Percentiles rank a stretch among this genome's conserved stretches.
Conservation (phyloP, 2,888 invertebrate species). For the Tetranychus truncatus region DNA sequence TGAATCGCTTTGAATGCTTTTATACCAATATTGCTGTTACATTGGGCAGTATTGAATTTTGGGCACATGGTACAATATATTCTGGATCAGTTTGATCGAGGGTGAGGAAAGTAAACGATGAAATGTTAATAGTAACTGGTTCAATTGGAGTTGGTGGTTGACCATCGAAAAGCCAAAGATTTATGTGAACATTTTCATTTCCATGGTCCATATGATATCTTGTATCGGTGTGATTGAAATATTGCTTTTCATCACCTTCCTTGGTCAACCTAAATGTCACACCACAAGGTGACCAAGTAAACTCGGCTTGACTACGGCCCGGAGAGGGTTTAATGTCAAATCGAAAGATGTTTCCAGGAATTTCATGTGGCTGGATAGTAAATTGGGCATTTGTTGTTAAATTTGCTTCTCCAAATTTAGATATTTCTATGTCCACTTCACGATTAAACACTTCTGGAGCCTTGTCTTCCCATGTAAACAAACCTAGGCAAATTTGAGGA, state of each 20-base stretch:
- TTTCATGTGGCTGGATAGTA: neutral
- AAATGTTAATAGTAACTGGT: neutral
- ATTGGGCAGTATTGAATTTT: too few species aligned
- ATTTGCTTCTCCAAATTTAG: neutral
- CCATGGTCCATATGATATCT: neutral
- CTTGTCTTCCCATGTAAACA: neutral
- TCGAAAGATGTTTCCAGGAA: neutral
- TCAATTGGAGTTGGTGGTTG: neutral
- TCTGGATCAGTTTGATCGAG: too few species aligned
- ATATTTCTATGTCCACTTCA: conserved; percentile 3
- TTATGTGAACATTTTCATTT: neutral
- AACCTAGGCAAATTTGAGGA: neutral
- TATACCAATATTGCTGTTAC: too few species aligned
- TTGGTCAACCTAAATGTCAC: neutral
- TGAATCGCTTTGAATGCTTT: too few species aligned
- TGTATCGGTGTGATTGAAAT: neutral
- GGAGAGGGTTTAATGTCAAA: neutral
- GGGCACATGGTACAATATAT: too few species aligned
- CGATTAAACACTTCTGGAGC: neutral
- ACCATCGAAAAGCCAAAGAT: neutral
- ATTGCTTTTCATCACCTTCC: neutral
- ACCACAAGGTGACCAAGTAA: conserved; percentile 3
- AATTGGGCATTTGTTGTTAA: neutral
- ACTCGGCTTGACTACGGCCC: neutral
- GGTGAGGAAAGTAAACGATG: neutral